Base-by-base conservation (phyloP, 2,113 vertebrate genomes). In the Phainopepla nitens region DNA sequence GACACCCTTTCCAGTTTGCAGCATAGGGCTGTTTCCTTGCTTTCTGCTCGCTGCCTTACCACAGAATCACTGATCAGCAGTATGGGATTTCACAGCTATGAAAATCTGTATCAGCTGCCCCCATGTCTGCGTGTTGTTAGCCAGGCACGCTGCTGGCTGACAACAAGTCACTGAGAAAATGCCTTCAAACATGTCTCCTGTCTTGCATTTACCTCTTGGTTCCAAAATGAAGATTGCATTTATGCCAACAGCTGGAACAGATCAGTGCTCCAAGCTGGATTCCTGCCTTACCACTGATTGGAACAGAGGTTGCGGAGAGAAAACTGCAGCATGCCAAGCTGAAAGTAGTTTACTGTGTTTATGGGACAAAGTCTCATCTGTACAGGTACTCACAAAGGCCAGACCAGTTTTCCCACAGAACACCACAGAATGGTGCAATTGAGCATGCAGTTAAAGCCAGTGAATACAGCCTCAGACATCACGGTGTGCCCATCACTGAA, bases 221-320 rank as follows among this genome's bases (percentile, higher is more conserved):
- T 96, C 85, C 85, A 90, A 92, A 96, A 85, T 35, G 90, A 94
- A 90, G 68, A 64, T 83, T 92, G 90, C 82, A 44, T 88, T 92
- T 75, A 86, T 92, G 82, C 82, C 93, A 95, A 95, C 92, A 96
- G 94, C 94, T 97, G 95, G 94, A 96, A 96, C 33, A 90, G 66
- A 96, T 93, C 94, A 93, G 62, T 69, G 87, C 82, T 95, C 62
- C 79, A 65, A 56, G 70, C 10, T 96, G 92, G 87, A 96, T 76
- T 80, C 54, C 41, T 93, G 87, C 94, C 90, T 90, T 73, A 85
- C 90, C 90, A 44, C 78, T 90, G 73, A 82, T 14, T 69, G 62
- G 58, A 93, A 86, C 24, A 85, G 85, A 82, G 90, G 70, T 33
- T 86, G 71, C 62, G 77, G 75, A 70, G 58, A 82, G 92, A 80